Base-by-base conservation (phyloP, 2,888 invertebrate genomes). In the Therioaphis trifolii region DNA sequence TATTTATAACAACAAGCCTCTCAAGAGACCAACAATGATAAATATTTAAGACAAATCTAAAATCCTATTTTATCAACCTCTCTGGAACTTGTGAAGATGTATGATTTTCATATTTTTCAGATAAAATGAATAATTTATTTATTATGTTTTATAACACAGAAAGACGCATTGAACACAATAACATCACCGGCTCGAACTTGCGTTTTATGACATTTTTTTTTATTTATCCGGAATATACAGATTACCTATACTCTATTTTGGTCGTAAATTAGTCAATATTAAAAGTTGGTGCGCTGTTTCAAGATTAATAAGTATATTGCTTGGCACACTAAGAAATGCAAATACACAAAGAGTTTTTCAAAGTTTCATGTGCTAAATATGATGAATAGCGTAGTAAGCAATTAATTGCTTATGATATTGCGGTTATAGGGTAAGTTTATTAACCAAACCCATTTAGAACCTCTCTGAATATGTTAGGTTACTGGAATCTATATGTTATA, bases 41-140 rank as follows among this genome's bases (percentile, higher is more conserved):
- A 77, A 77, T 77, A 77, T 77, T 77, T 63, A 52, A 63, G 66
- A 35, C n/a, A 52, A 66, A 66, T 77, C 52, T 66, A 66, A 77
- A 66, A 77, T 77, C 63, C 77, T 66, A 77, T 77, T 66, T 77
- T 49, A 40, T 63, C 77, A 46, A 49, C 49, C 35, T 35, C 35
- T 29, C n/a, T 29, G n/a, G 9, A 29, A 49, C 1, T 49, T 18
- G 18, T 29, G 12, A 29, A 52, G 12, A 29, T n/a, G 27, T n/a
- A 71, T 4, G 71, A 72, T 72, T 52, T 72, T 52, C 52, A 52
- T 72, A 72, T 29, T 29, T 72, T 52, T n/a, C 27, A n/a, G 27
- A 15, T 11, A 58, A 15, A 21, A 24, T 24, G 24, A 7, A 24
- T 11, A 24, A 58, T 58, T 21, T 21, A 35, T 21, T 46, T 46